Evolutionary conservation across 1,140 invertebrate genomes (phyloP), one percentile per base, ranked within the genome.

Genomic region (Caerostris extrusa): DNA sequence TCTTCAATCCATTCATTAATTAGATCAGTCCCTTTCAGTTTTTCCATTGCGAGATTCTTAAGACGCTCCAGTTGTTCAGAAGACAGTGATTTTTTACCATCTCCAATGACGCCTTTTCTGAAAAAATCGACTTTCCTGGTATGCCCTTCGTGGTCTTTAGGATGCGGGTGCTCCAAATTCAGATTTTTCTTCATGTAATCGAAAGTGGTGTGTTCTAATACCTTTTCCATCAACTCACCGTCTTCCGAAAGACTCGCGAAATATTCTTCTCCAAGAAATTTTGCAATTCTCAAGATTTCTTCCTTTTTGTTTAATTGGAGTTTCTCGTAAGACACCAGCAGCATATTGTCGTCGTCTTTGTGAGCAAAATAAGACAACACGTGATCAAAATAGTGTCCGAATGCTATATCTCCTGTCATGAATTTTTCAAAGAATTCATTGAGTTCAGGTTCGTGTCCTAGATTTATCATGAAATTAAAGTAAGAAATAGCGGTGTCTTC

Each of bases 261-360:
- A 64, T 94, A 93, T 60, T 94, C 94, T 85, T 94, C 95, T 87
- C 95, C 96, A 60, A 97, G 91, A 94, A 97, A 97, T 1, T 90
- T 92, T 7, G 92, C 93, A 2, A 94, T 82, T 19, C 77, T 91
- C 57, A 94, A 34, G 5, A 94, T 83, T 10, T 83, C 88, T 17
- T 83, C 77, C 50, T 53, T 81, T 4, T 7, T 61, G 58, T 94
- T 82, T 0, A 4, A 5, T 7, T 94, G 57, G 69, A 95, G 71
- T 64, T 95, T 94, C 88, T 95, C 95, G 60, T 95, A 95, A 5
- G 93, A 93, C 7, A 95, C 8, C 34, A 95, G 89, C 50, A 95
- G 82, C 14, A 95, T 64, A 67, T 95, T 95, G 3, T 88, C 94
- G 17, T 95, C 94, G 10, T 95, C 60, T 34, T 93, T 89, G n/a